These are phyloP conservation scores for Eptesicus fuscus DNA, from an alignment of 2,113 vertebrate species.

Conservation along the genomic window DNA sequence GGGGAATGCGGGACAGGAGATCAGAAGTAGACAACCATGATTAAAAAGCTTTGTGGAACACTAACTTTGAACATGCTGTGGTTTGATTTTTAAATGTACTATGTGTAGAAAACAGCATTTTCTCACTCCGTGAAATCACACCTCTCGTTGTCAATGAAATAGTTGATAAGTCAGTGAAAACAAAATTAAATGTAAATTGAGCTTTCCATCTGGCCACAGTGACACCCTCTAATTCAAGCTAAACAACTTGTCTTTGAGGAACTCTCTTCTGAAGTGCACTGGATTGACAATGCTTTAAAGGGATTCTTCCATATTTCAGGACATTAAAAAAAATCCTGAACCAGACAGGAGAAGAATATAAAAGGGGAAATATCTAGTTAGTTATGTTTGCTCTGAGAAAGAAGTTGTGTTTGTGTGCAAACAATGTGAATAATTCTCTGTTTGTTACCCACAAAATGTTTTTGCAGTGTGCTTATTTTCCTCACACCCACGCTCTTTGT, in stretches of 20 bases:
- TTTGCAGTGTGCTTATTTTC: background rate
- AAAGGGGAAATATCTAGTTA: background rate
- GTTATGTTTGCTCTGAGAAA: background rate
- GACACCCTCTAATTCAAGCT: conserved; percentile 74
- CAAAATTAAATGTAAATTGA: conserved; percentile 81
- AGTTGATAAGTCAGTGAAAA: conserved; percentile 79
- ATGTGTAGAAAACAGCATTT: conserved; percentile 80
- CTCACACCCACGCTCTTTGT: background rate
- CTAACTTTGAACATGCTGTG: conserved; percentile 72
- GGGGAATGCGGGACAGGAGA: background rate
- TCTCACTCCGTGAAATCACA: conserved; percentile 79
- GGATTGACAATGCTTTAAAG: background rate
- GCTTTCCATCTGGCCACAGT: conserved; percentile 78
- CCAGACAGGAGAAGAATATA: background rate
- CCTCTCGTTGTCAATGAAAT: conserved; percentile 80
- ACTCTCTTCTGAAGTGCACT: conserved; percentile 40
- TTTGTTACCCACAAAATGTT: background rate
- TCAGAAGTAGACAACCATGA: conserved; percentile 8
- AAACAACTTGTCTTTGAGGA: conserved; percentile 74
- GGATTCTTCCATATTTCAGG: background rate
- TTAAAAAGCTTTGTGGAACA: conserved; percentile 72
- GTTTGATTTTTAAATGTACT: conserved; percentile 62
- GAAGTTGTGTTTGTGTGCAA: background rate
- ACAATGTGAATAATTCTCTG: background rate
- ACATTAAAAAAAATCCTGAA: background rate